Evolutionary conservation across 2,797 vertebrate species (phyloP).

Genomic region (Myotis pilosus): DNA sequence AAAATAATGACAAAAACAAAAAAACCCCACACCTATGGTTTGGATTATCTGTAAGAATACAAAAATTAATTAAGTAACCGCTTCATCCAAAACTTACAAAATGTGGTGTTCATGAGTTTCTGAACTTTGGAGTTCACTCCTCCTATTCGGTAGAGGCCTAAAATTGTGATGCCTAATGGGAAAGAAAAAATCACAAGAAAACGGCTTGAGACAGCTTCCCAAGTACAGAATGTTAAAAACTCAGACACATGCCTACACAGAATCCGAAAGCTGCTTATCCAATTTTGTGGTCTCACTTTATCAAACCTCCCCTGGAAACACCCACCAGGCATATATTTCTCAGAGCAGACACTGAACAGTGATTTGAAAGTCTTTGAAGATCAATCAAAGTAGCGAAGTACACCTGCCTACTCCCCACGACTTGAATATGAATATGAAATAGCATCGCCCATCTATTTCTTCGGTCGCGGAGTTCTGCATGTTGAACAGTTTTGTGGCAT

Average conservation of each 20-base stretch:
- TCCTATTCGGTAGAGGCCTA: slow-evolving; percentile 97
- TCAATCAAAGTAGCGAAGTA: slow-evolving; percentile 3
- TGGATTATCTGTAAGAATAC: neutral
- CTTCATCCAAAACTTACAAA: slow-evolving; percentile 89
- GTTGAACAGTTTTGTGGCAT: neutral
- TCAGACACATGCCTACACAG: neutral
- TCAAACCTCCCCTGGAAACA: neutral
- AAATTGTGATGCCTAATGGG: slow-evolving; percentile 90
- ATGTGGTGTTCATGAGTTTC: slow-evolving; percentile 95
- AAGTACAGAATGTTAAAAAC: slow-evolving; percentile 12
- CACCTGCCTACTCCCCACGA: neutral
- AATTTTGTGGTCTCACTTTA: neutral
- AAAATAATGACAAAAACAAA: neutral
- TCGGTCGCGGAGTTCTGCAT: neutral
- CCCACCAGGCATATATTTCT: neutral
- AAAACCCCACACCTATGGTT: neutral
- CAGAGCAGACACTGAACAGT: neutral
- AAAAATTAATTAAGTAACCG: neutral
- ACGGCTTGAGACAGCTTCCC: neutral
- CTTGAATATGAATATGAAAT: slow-evolving; percentile 9
- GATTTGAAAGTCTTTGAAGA: slow-evolving; percentile 39
- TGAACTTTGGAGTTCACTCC: slow-evolving; percentile 99
- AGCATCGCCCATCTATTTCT: neutral
- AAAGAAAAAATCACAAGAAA: slow-evolving; percentile 47
- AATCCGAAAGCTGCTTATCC: slow-evolving; percentile 16